Base-by-base conservation (phyloP, 2,113 vertebrate species). In the Erythrolamprus reginae region DNA sequence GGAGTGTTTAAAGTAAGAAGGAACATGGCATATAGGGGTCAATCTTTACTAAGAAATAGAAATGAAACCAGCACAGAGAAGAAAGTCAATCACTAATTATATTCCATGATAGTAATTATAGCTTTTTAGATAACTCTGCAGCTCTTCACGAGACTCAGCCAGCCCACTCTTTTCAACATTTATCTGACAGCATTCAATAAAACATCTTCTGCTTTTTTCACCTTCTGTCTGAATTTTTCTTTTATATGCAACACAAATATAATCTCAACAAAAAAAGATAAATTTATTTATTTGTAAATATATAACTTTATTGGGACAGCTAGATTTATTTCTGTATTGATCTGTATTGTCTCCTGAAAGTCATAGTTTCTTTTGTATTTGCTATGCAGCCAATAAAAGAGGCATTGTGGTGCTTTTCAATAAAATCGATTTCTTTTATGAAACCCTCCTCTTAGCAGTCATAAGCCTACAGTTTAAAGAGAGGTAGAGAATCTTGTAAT, bases 341-440 rank as follows among this genome's bases (percentile, higher is more conserved):
- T 28, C 88, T 89, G 84, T 42, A 51, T n/a, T 70, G 1, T 45
- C 38, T 50, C n/a, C 38, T 86, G 70, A 48, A 55, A 56, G 38
- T 26, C 61, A 56, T 26, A 86, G 38, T 0, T 90, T 84, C n/a
- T 91, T 38, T 47, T 2, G 55, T 82, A 55, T 7, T 13, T 4
- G 0, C 87, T 88, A 82, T 1, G 3, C 24, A 91, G 82, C n/a
- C 89, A 52, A n/a, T 13, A 24, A 65, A 90, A 86, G 84, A 88
- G 55, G 45, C 83, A 92, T 92, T 90, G 85, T 86, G 13, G 24
- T 53, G 92, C 89, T 90, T 84, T 93, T 95, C 91, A 93, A 93
- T 24, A 89, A 86, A 82, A 0, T 10, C 38, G 26, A 82, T 8
- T 48, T 92, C 89, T 90, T 4, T 61, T 61, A 89, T 86, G 24